Conservation (phyloP, 1,140 invertebrate genomes). For the Drosophila arizonae region DNA sequence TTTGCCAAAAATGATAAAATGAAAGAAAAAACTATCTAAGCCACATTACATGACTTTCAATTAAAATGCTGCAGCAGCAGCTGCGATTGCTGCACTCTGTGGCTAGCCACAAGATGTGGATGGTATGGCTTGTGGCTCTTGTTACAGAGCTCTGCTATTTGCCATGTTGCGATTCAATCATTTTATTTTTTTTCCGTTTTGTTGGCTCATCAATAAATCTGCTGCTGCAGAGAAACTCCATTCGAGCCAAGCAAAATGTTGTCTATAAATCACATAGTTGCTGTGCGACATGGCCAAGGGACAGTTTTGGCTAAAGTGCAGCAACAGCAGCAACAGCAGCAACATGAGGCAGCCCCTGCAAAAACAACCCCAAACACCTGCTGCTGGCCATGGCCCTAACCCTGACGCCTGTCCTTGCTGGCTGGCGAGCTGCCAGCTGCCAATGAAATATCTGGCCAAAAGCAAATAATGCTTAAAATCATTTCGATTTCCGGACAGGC, state of each 20-base stretch:
- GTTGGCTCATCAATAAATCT: conserved; percentile 78
- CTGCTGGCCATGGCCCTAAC: conserved; percentile 50
- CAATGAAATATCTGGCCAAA: conserved; percentile 75
- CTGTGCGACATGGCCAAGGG: conserved; percentile 41
- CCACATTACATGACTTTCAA: conserved; percentile 56
- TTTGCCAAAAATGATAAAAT: conserved; percentile 16
- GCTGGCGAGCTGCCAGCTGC: conserved; percentile 57
- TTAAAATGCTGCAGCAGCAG: conserved; percentile 70
- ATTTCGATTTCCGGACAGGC: conserved; percentile 70
- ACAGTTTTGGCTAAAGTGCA: conserved; percentile 44
- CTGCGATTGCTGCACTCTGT: conserved; percentile 33
- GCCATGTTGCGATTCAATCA: conserved; percentile 27
- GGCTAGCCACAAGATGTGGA: conserved; percentile 49
- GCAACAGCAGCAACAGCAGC: not conserved
- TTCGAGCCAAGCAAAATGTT: conserved; percentile 39
- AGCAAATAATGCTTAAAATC: conserved; percentile 78
- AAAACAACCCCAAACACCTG: conserved; percentile 61
- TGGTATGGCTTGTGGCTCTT: not conserved
- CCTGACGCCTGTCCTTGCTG: conserved; percentile 30
- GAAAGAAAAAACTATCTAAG: not conserved
- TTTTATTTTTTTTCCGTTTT: conserved; percentile 31
- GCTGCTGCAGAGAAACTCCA: conserved; percentile 61
- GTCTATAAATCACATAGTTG: conserved; percentile 75
- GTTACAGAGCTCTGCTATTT: conserved; percentile 47
- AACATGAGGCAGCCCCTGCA: not conserved